phyloP scores from a whole-genome alignment of 2,113 vertebrate species.

The Phrynosoma blainvillii region DNA sequence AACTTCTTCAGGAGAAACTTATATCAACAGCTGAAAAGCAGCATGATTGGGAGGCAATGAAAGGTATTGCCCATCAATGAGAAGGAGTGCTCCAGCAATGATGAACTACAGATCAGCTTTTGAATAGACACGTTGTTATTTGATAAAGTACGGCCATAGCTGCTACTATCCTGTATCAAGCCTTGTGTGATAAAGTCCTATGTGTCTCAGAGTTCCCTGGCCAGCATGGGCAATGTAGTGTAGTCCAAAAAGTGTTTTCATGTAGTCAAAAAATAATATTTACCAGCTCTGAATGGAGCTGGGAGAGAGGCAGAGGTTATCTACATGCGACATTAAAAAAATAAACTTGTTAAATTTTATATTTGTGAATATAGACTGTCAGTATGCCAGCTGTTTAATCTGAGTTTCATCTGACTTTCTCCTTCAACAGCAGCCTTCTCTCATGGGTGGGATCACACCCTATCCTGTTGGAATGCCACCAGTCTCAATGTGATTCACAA shows the following conservation, averaged over 20 bases:
- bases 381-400: neutral
- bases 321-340: accelerated
- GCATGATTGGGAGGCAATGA: too few species aligned
- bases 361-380: accelerated
- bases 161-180: too few species aligned
- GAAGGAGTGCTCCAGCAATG: too few species aligned
- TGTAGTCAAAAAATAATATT: neutral
- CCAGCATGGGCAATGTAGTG: neutral
- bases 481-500: accelerated
- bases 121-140: too few species aligned
- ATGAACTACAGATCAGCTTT: too few species aligned
- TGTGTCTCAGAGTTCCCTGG: too few species aligned
- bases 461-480: accelerated
- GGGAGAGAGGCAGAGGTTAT: neutral
- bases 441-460: accelerated
- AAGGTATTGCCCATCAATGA: too few species aligned
- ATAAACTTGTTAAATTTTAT: neutral
- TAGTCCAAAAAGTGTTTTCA: neutral
- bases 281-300: neutral
- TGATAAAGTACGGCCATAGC: too few species aligned
- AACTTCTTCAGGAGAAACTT: too few species aligned
- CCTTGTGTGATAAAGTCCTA: too few species aligned
- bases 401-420: neutral
- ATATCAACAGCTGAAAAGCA: too few species aligned
- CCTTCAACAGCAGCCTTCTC: neutral